Percentiles rank a stretch among this genome's conserved stretches.
phyloP scores from a whole-genome alignment of 2,888 invertebrate species.

The Branchipolynoe longqiensis region DNA sequence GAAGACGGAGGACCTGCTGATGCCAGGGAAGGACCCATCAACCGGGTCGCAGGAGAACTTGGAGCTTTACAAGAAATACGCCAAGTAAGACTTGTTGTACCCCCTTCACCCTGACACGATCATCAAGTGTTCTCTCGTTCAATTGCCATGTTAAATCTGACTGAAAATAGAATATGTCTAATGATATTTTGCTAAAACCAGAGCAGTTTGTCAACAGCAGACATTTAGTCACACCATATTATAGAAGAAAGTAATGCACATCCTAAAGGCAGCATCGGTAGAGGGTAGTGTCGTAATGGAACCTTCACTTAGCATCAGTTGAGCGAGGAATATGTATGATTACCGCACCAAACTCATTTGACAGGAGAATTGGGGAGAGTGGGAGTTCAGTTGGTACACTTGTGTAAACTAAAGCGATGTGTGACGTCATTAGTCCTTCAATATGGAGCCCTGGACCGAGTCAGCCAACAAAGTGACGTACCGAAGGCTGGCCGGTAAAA shows the following conservation, averaged over 20 bases:
- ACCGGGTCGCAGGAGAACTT: conserved; percentile 70
- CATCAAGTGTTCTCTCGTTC: not conserved
- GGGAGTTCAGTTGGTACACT: too few relatives aligned
- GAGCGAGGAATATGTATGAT: too few relatives aligned
- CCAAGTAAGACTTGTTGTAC: conserved; percentile 59
- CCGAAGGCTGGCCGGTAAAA: not conserved
- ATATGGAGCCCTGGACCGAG: too few relatives aligned
- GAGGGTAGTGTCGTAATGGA: too few relatives aligned
- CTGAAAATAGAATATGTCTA: not conserved
- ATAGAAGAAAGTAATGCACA: not conserved
- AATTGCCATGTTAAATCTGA: not conserved
- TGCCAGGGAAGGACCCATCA: conserved; percentile 71
- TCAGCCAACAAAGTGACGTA: not conserved
- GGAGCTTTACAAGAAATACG: conserved; percentile 73
- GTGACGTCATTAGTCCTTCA: too few relatives aligned
- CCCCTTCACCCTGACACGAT: not conserved
- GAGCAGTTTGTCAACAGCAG: not conserved
- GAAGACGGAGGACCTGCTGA: conserved; percentile 74
- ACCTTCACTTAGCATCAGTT: too few relatives aligned
- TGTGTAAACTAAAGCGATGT: too few relatives aligned
- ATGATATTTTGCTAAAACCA: not conserved
- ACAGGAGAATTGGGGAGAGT: too few relatives aligned
- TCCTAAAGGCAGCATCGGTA: not conserved
- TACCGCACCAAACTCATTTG: too few relatives aligned
- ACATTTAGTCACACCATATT: not conserved